phyloP scores from a whole-genome alignment of 2,113 vertebrate species.

The Tragelaphus strepsiceros region DNA sequence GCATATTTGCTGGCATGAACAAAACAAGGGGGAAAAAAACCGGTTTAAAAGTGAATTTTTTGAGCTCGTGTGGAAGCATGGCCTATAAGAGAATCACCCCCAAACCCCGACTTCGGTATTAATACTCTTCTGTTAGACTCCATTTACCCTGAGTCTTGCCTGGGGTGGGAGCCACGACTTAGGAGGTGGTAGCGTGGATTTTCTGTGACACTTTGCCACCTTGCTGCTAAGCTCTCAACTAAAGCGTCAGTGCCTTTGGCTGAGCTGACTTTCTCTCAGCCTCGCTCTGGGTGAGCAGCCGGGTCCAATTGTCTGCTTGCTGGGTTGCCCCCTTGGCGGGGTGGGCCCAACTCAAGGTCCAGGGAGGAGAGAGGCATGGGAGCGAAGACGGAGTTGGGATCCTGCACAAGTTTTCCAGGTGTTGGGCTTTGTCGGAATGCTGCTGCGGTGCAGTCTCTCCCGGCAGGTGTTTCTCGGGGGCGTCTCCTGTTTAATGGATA shows the following conservation, averaged over 20 bases:
- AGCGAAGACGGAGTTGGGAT: rapidly evolving
- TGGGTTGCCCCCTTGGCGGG: neutral
- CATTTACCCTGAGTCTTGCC: neutral
- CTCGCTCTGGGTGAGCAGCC: rapidly evolving
- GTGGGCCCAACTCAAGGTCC: rapidly evolving
- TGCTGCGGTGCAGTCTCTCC: rapidly evolving
- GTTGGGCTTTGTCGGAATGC: rapidly evolving
- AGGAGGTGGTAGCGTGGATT: neutral
- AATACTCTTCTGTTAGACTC: neutral
- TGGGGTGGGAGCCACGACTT: neutral
- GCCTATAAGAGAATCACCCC: neutral
- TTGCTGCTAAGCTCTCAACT: neutral
- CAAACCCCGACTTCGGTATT: neutral
- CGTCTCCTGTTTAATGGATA: neutral
- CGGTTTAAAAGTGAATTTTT: neutral
- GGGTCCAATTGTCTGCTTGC: rapidly evolving
- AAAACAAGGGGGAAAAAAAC: neutral
- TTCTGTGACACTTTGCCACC: neutral
- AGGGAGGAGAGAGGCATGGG: neutral
- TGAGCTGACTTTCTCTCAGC: neutral
- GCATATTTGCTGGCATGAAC: neutral
- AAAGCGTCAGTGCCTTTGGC: neutral
- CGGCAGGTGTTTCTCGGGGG: rapidly evolving
- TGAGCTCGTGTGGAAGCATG: neutral
- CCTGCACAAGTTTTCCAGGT: rapidly evolving